Conservation (phyloP, 2,888 invertebrate genomes). For the Tenthredo notha region DNA sequence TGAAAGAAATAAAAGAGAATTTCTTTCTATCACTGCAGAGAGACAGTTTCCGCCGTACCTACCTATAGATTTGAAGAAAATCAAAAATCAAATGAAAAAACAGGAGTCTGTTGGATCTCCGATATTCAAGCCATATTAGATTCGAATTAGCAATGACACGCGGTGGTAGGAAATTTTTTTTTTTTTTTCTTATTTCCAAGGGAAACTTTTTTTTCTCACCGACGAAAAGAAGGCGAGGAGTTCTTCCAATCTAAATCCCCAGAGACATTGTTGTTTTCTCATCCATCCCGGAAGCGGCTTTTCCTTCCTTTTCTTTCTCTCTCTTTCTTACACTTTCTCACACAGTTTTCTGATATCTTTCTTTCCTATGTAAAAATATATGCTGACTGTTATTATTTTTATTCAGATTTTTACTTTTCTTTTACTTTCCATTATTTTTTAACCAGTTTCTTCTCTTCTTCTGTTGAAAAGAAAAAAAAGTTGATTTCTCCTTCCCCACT, state of each 20-base stretch:
- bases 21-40: background rate
- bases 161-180: background rate
- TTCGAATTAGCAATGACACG: slow-evolving; percentile 20
- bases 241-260: slow-evolving; percentile 29
- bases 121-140: background rate
- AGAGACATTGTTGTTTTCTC: slow-evolving; percentile 37
- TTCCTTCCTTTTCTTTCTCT: background rate
- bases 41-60: background rate
- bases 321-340: background rate
- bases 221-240: background rate
- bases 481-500: background rate
- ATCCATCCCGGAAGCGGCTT: slow-evolving; percentile 22
- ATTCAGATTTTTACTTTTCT: background rate
- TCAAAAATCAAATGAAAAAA: background rate
- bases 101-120: background rate
- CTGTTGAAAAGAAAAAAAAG: background rate
- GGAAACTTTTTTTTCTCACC: background rate
- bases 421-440: background rate
- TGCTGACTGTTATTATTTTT: background rate
- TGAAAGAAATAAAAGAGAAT: background rate
- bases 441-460: background rate
- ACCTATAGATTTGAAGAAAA: background rate
- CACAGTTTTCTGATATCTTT: background rate
- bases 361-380: background rate
- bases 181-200: background rate